Base-by-base conservation (phyloP, 2,888 invertebrate genomes). In the Ormyrus labotus region DNA sequence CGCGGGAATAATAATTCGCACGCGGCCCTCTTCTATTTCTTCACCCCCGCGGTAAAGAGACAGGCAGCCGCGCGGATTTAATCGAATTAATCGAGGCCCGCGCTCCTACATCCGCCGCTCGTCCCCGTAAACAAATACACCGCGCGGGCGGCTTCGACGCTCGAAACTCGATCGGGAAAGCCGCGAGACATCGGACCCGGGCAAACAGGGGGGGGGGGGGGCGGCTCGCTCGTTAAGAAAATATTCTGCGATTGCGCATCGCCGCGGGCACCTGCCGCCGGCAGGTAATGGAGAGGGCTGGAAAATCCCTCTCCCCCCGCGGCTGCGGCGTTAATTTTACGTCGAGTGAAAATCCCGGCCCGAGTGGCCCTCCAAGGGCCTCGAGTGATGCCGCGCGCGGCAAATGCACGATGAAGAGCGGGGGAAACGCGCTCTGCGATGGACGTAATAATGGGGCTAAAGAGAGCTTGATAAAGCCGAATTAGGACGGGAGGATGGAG, bases 281-380 rank as follows among this genome's bases (percentile, higher is more conserved):
- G 19, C 19, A 50, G 47, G n/a, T 50, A 50, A 65, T n/a, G 48
- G n/a, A 51, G 51, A 19, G 19, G 10, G 50, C n/a, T 19, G 13
- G 50, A 65, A 58, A 47, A 47, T 47, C 55, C 34, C 2, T 1
- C 61, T 13, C 19, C 9, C 7, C 6, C 55, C 11, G 57, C 8
- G 69, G 11, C 6, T n/a, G 57, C 50, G 51, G 74, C 58, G 57
- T 65, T 74, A 51, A 67, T 75, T 72, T 72, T 72, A 51, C 34
- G 19, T 19, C 19, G 19, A 19, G 19, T 19, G 19, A 19, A 19
- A 71, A 71, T 61, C 19, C 10, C 60, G 60, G 55, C 34, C 1
- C 6, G 34, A 71, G 57, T 47, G 53, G 58, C 64, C 57, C 64
- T 64, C 64, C 64, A 34, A 73, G 64, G 57, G 73, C 53, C 19